Percentiles rank a stretch among this genome's conserved stretches.
Conservation (phyloP, 2,113 vertebrate genomes). For the Brachyhypopomus occidentalis region DNA sequence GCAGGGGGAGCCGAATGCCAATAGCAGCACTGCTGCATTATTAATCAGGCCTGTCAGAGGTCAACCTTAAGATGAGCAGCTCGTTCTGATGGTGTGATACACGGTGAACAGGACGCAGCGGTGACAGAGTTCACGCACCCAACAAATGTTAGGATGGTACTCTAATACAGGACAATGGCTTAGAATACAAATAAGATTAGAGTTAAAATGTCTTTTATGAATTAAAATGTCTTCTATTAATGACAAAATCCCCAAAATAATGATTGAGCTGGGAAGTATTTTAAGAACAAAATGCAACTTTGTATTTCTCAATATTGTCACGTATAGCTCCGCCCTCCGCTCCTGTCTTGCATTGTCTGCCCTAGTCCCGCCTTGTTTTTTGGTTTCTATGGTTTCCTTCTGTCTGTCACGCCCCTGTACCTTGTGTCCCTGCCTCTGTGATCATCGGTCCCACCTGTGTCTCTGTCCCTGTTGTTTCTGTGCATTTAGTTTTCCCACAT, state of each 20-base stretch:
- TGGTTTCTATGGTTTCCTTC: no score
- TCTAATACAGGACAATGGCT: not conserved
- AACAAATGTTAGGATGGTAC: not conserved
- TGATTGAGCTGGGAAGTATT: not conserved
- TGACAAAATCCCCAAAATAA: slow-evolving; percentile 1
- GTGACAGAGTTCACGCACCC: not conserved
- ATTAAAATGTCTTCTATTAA: not conserved
- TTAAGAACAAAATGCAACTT: not conserved
- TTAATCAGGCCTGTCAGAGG: slow-evolving; percentile 27
- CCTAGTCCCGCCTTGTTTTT: no score
- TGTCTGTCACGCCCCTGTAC: no score
- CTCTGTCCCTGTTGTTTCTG: no score
- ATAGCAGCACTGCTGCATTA: slow-evolving; percentile 10
- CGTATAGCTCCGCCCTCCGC: no score
- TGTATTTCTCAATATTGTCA: not conserved
- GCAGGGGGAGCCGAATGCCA: no score
- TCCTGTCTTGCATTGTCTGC: no score
- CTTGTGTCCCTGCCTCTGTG: no score
- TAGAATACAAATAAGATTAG: no score
- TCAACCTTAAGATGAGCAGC: not conserved
- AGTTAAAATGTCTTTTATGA: not conserved
- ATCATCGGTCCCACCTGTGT: no score
- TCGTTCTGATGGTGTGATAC: not conserved
- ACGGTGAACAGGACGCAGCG: not conserved
- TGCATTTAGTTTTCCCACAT: no score